Conservation (phyloP, 2,797 vertebrate genomes). For the Manis javanica region DNA sequence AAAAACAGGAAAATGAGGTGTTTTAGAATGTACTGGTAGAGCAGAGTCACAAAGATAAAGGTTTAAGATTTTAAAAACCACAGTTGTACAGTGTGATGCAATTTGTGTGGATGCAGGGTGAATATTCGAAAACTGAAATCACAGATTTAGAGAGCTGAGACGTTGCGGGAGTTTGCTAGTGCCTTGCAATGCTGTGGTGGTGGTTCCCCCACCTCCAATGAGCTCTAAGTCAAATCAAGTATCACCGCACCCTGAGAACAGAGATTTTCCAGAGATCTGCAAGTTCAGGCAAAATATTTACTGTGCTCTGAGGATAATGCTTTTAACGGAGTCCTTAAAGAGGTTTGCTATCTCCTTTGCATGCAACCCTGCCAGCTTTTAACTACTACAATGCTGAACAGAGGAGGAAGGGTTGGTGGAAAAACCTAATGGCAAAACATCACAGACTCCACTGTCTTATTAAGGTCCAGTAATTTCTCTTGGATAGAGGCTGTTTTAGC, state of each 20-base stretch:
- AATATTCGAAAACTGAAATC: not conserved
- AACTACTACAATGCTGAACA: not conserved
- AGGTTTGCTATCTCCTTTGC: not conserved
- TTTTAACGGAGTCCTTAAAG: not conserved
- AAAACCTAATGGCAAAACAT: not conserved
- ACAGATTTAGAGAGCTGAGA: not conserved
- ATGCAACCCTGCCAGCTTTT: not conserved
- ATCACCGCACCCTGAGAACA: not conserved
- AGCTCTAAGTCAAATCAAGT: slow-evolving; percentile 11
- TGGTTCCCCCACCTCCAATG: not conserved
- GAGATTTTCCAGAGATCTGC: not conserved
- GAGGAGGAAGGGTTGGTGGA: not conserved
- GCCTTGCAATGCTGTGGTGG: not conserved
- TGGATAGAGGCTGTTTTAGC: not conserved
- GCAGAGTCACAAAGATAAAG: not conserved
- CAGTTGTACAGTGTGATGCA: not conserved
- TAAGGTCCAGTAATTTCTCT: not conserved
- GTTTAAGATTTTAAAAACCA: not conserved
- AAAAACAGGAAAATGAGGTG: not conserved
- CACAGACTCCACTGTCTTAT: not conserved
- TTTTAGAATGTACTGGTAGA: not conserved
- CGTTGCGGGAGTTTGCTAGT: not conserved
- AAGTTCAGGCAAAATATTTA: not conserved
- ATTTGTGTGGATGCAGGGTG: not conserved
- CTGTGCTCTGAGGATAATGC: not conserved